Evolutionary conservation across 2,113 vertebrate species (phyloP), one percentile per base, ranked within the genome.

Genomic region (Hippoglossus stenolepis): DNA sequence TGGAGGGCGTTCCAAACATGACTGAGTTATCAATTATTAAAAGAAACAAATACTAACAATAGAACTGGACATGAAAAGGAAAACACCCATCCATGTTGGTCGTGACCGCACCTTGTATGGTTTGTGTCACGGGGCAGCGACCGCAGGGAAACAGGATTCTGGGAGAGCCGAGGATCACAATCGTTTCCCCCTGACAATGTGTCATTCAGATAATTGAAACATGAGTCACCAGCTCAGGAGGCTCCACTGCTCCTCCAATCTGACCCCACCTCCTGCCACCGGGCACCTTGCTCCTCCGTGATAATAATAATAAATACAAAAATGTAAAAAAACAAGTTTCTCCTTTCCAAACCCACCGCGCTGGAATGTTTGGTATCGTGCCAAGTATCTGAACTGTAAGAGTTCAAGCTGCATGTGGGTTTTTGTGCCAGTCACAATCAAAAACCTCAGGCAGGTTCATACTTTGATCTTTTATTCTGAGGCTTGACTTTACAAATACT

Each of bases 1-100:
- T 31, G 17, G 4, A 69, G 80, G 85, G 83, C 20, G 84, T 89
- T 75, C 40, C 84, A 72, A 49, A 4, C 53, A 70, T 82, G 72
- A 72, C 58, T 61, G 57, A 76, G 31, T 85, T 56, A 91, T 90
- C 28, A 88, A 89, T 92, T 80, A 89, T 87, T 86, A 56, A 82
- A 74, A 51, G 49, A 64, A 88, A 90, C 88, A 91, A 92, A 87
- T 45, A 35, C 6, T 45, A 85, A 92, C 85, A 91, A 92, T 76
- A 51, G 82, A 20, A 75, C 21, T 70, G 82, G 76, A 81, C 67
- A 65, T 43, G 5, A 65, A 79, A 63, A 71, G 87, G 83, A 87
- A 88, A 92, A 92, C 87, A 80, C 88, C 87, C 87, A 83, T 77
- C 43, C 58, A 70, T 53, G 80, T 77, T 73, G 72, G 86, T 66